Evolutionary conservation across 2,888 invertebrate species (phyloP), one percentile per base, ranked within the genome.

Genomic region (Drosophila pullipes): DNA sequence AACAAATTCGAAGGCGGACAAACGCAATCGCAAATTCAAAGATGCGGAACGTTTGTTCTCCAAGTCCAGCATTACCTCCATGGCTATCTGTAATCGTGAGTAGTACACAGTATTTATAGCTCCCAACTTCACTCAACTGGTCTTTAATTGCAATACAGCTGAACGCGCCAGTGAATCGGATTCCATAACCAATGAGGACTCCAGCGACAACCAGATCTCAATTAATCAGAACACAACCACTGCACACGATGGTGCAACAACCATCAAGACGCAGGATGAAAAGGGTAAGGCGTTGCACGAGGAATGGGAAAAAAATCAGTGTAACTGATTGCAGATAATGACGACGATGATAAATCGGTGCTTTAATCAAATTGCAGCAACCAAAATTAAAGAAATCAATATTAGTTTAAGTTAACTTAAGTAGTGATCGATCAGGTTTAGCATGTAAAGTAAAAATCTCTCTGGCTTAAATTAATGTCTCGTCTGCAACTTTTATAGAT

Each of bases 41-140:
- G 99, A 99, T 94, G 98, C 99, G 13, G 99, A 99, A 93, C 94
- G 99, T 91, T 94, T 99, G 13, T 99, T 99, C 93, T 98, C 98
- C 0, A 99, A 99, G 94, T 99, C 99, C 10, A 99, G 99, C 35
- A 99, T 99, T 81, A 99, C 99, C 18, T 98, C 98, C 22, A 97
- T 97, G 96, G 98, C 98, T 76, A 98, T 97, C 83, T 92, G 92
- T 61, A 97, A 97, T 95, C 96, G 97, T 97, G 95, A 95, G 96
- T 94, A 25, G 3, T 0, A 4, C 2, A 13, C 9, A 31, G 2
- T 7, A 16, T 4, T 0, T 52, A 4, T 0, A 37, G 3, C 25
- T 7, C 13, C 16, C 9, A 60, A 22, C 9, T 33, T 13, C 35
- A 25, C 0, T 64, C n/a, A 59, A 31, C 1, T 47, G 25, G 11